Base-by-base conservation (phyloP, 2,113 vertebrate species). In the Dascyllus trimaculatus region DNA sequence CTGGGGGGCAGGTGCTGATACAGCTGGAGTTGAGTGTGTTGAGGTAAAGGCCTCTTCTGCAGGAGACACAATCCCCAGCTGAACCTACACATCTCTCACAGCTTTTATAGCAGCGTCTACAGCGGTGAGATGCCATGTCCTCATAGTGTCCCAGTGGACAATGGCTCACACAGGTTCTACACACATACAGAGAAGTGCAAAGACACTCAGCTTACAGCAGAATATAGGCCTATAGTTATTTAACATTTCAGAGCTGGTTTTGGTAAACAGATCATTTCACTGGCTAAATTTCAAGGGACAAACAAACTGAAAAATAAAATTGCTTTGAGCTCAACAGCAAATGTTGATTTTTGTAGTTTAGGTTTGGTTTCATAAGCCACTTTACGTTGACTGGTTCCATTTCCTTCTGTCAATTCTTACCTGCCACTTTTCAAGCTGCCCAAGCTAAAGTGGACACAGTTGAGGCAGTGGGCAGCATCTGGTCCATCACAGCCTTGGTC, bases 361-460 rank as follows among this genome's bases (percentile, higher is more conserved):
- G 7, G 5, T 32, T 32, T 32, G 32, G 4, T 32, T 32, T 6
- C 32, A 32, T 32, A 43, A 43, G 40, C 40, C 40, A 43, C 40
- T 43, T 43, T 32, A 32, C 6, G 1, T 32, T 32, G 4, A 6
- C 1, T 32, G 32, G 32, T 32, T 32, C 32, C 40, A 43, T 43
- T 43, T 13, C 13, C 40, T 43, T 43, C 40, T 43, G 40, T 14
- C 13, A 43, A 43, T 14, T n/a, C 73, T 75, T 93, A 98, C 97
- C 97, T 97, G 92, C 94, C 93, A 0, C 89, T 92, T 91, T 96
- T 96, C 78, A 93, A 0, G 11, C 66, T 96, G 71, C 96, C 96
- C 71, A 96, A 93, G 87, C 96, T 98, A 92, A 96, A 98, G 93
- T 98, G 96, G 90, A 96, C 75, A 52, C 97, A 98, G 93, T 96